phyloP scores from a whole-genome alignment of 1,140 invertebrate species.

The Drosophila subobscura region DNA sequence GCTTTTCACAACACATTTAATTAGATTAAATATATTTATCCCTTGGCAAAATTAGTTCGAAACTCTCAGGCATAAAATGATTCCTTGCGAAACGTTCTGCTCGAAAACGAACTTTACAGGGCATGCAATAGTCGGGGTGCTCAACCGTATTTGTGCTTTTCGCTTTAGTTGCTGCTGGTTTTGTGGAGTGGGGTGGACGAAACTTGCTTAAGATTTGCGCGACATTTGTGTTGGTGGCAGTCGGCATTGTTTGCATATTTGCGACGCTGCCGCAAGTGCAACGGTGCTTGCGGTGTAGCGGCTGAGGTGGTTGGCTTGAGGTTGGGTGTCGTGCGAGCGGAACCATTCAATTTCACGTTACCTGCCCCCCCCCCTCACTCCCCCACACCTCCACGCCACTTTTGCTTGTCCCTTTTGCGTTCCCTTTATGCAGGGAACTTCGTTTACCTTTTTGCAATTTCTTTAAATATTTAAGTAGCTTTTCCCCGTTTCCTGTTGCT shows the following conservation, averaged over 20 bases:
- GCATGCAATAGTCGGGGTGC: too few species aligned
- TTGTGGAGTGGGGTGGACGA: slow-evolving; percentile 2
- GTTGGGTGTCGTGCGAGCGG: slow-evolving; percentile 7
- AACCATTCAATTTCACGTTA: slow-evolving; percentile 34
- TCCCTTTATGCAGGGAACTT: neutral
- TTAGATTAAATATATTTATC: too few species aligned
- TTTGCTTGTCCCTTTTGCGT: neutral
- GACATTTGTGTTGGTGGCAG: slow-evolving; percentile 40
- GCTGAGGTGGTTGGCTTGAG: too few species aligned
- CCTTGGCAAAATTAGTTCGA: too few species aligned
- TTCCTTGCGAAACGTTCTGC: too few species aligned
- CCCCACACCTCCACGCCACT: too few species aligned
- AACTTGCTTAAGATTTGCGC: slow-evolving; percentile 44
- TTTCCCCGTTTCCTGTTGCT: slow-evolving; percentile 49
- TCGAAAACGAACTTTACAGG: too few species aligned
- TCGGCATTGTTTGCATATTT: slow-evolving; percentile 52
- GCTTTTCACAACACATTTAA: too few species aligned
- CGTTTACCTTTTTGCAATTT: slow-evolving; percentile 52
- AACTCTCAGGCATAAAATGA: too few species aligned
- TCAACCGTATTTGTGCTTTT: slow-evolving; percentile 7
- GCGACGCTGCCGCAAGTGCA: neutral
- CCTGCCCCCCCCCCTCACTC: neutral
- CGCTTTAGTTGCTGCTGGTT: neutral
- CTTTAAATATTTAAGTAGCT: slow-evolving; percentile 78
- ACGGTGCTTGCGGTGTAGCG: too few species aligned